Evolutionary conservation across 1,140 invertebrate species (phyloP).

Genomic region (Laupala kohalensis): DNA sequence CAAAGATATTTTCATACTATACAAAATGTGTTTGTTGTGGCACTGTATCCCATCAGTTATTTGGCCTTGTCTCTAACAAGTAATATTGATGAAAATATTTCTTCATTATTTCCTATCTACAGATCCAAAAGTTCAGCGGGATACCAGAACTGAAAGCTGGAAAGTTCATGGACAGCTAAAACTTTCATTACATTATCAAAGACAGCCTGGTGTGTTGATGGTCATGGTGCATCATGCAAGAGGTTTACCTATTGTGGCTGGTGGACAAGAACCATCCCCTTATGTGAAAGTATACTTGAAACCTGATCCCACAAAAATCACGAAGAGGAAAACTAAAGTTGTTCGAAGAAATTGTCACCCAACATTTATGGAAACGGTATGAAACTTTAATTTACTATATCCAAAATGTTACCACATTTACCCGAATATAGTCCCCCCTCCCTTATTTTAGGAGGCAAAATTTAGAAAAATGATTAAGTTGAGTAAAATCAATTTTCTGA

Average conservation of each 20-base stretch:
- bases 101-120: not conserved
- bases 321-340: conserved; percentile 91
- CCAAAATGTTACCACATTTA: too few relatives aligned
- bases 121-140: conserved; percentile 12
- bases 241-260: conserved; percentile 58
- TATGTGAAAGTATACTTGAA: conserved; percentile 92
- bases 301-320: conserved; percentile 72
- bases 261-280: conserved; percentile 68
- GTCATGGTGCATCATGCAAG: conserved; percentile 83
- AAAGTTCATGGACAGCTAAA: conserved; percentile 36
- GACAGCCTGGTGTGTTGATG: conserved; percentile 48
- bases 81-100: too few relatives aligned
- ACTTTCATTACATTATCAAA: conserved; percentile 69
- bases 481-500: too few relatives aligned
- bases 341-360: conserved; percentile 84
- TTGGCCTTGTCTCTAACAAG: too few relatives aligned
- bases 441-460: too few relatives aligned
- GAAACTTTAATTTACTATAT: not conserved
- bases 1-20: too few relatives aligned
- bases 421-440: too few relatives aligned
- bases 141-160: conserved; percentile 18
- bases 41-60: too few relatives aligned
- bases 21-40: too few relatives aligned
- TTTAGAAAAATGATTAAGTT: too few relatives aligned
- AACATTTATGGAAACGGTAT: conserved; percentile 95